Evolutionary conservation across 2,888 invertebrate genomes (phyloP).

Genomic region (Tanaodytes sp.): DNA sequence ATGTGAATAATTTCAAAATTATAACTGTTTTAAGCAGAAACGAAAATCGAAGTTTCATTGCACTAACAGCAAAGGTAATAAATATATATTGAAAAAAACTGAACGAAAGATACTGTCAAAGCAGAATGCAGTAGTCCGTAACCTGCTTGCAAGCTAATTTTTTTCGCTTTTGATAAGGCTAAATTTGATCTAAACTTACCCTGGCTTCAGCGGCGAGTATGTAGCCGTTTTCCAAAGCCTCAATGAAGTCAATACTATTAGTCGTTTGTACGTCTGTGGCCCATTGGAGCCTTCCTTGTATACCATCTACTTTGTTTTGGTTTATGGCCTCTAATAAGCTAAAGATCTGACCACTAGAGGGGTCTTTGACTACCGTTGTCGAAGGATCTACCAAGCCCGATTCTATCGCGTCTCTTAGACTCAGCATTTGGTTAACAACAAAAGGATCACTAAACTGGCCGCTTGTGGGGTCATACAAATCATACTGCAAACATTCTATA

Average conservation of each 20-base stretch:
- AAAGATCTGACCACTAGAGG: constrained; percentile 82
- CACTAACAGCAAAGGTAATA: constrained; percentile 11
- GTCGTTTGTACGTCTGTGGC: constrained; percentile 75
- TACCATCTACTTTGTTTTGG: constrained; percentile 82
- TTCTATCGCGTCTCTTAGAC: constrained; percentile 83
- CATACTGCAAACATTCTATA: constrained; percentile 85
- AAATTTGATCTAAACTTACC: constrained; percentile 79
- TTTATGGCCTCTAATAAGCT: constrained; percentile 85
- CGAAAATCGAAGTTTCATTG: constrained; percentile 44
- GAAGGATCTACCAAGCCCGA: constrained; percentile 87
- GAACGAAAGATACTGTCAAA: constrained; percentile 57
- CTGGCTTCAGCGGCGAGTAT: constrained; percentile 92
- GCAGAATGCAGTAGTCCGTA: constrained; percentile 61
- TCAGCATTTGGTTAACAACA: constrained; percentile 82
- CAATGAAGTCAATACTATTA: constrained; percentile 81
- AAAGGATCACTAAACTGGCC: constrained; percentile 89
- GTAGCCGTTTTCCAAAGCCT: constrained; percentile 89
- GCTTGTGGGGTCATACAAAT: constrained; percentile 88
- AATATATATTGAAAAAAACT: no score
- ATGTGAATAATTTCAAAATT: no score
- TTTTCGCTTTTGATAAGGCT: constrained; percentile 48
- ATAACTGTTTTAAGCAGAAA: no score
- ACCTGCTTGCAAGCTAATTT: constrained; percentile 62
- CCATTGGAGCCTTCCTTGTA: constrained; percentile 79
- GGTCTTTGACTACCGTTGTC: constrained; percentile 88